Percentiles rank a stretch among this genome's conserved stretches.
Evolutionary conservation across 2,888 invertebrate species (phyloP).

Genomic region (Camponotus fellah): DNA sequence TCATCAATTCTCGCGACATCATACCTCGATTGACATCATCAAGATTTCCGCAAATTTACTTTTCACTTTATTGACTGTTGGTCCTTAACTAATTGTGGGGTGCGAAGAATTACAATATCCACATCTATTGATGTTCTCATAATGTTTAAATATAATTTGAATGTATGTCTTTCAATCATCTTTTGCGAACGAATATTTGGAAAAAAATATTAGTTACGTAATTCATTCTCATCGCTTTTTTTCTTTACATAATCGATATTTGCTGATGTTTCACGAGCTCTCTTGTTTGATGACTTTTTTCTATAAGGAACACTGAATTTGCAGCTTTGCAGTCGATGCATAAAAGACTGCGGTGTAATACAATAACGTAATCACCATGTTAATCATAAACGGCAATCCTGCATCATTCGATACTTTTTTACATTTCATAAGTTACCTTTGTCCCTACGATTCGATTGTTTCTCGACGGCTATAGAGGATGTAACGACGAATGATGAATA

Average conservation of each 20-base stretch:
- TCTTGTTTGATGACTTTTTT: not conserved
- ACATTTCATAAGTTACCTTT: conserved; percentile 24
- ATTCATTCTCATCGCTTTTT: not conserved
- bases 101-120: not conserved
- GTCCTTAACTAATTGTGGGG: not conserved
- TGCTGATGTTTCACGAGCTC: not conserved
- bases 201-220: conserved; percentile 9
- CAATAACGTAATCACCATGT: not conserved
- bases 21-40: not conserved
- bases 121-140: too few species aligned
- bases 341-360: not conserved
- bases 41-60: not conserved
- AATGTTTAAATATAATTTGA: conserved; percentile 10
- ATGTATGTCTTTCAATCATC: not conserved
- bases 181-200: not conserved
- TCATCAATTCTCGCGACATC: not conserved
- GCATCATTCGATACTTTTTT: not conserved
- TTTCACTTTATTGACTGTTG: not conserved
- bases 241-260: not conserved
- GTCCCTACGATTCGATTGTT: conserved; percentile 24
- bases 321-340: not conserved
- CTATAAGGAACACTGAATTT: not conserved
- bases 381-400: not conserved
- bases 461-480: not conserved
- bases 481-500: conserved; percentile 43